Conservation (phyloP, 2,888 invertebrate species). For the Xiphydria camelus region DNA sequence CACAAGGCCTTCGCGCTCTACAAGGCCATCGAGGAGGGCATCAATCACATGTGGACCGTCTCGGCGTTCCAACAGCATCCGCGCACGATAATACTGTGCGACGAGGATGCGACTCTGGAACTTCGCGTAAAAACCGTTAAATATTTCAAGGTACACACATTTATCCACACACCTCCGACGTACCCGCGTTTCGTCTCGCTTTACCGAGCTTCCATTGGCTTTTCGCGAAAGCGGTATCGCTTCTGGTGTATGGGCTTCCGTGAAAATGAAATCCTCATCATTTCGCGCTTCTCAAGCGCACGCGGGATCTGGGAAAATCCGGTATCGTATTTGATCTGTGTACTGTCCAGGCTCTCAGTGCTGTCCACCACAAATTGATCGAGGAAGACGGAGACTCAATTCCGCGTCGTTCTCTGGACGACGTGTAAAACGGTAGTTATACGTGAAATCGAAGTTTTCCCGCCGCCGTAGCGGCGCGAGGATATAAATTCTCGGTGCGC, state of each 20-base stretch:
- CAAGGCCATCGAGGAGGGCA: conserved; percentile 97
- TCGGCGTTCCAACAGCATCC: conserved; percentile 98
- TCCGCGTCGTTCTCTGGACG: conserved; percentile 39
- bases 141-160: conserved; percentile 92
- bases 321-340: conserved; percentile 29
- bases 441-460: too few relatives aligned
- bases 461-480: too few relatives aligned
- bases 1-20: conserved; percentile 96
- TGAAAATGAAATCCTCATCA: too few relatives aligned
- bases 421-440: conserved; percentile 27
- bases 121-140: conserved; percentile 97
- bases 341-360: conserved; percentile 74
- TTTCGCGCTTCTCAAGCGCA: too few relatives aligned
- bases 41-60: conserved; percentile 99
- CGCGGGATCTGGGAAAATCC: too few relatives aligned
- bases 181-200: too few relatives aligned
- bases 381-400: conserved; percentile 60
- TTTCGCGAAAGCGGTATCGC: too few relatives aligned
- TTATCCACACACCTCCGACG: too few relatives aligned
- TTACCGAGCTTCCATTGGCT: too few relatives aligned
- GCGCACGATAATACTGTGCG: conserved; percentile 90
- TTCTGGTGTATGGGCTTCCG: too few relatives aligned
- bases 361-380: conserved; percentile 82
- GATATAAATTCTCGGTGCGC: too few relatives aligned
- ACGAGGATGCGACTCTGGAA: conserved; percentile 97